A percentile compares a stretch with the other conserved stretches of the same genome.
These are phyloP conservation scores for Strongylocentrotus purpuratus DNA, from an alignment of 35 echinoderm and acorn worm species.

Conservation along the genomic window DNA sequence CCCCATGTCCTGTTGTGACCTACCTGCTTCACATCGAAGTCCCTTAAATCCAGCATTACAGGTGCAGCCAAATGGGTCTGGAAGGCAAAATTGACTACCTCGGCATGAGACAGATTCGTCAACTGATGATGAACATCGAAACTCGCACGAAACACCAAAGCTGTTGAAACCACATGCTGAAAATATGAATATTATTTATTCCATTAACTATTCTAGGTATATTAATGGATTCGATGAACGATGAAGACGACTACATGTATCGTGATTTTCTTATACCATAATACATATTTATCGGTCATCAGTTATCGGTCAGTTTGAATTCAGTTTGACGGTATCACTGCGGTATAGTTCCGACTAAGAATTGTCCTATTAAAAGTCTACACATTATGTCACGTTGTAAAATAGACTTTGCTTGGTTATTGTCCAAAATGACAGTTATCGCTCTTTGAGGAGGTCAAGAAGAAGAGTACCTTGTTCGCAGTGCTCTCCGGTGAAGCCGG, in stretches of 20 bases:
- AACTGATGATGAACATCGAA: not conserved
- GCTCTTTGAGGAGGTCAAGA: not conserved
- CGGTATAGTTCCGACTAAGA: too few relatives aligned
- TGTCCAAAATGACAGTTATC: too few relatives aligned
- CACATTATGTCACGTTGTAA: too few relatives aligned
- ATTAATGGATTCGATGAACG: not conserved
- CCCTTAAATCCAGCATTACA: constrained; percentile 70
- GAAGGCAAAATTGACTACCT: constrained; percentile 70
- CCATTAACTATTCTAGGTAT: not conserved
- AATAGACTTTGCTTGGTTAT: too few relatives aligned
- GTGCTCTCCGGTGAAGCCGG: constrained; percentile 66
- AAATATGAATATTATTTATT: not conserved
- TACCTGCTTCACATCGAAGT: constrained; percentile 65
- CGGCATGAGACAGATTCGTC: constrained; percentile 40
- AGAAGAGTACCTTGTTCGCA: constrained; percentile 58
- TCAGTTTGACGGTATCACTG: too few relatives aligned
- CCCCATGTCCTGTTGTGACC: not conserved
- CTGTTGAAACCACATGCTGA: constrained; percentile 24
- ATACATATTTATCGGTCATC: too few relatives aligned
- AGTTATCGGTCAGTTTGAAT: too few relatives aligned
- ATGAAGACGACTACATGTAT: not conserved
- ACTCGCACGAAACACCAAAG: constrained; percentile 24
- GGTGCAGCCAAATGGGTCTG: constrained; percentile 80
- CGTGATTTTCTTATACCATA: not conserved
- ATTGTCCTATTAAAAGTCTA: too few relatives aligned